Base-by-base conservation (phyloP, 1,140 invertebrate genomes). In the Mercenaria mercenaria region DNA sequence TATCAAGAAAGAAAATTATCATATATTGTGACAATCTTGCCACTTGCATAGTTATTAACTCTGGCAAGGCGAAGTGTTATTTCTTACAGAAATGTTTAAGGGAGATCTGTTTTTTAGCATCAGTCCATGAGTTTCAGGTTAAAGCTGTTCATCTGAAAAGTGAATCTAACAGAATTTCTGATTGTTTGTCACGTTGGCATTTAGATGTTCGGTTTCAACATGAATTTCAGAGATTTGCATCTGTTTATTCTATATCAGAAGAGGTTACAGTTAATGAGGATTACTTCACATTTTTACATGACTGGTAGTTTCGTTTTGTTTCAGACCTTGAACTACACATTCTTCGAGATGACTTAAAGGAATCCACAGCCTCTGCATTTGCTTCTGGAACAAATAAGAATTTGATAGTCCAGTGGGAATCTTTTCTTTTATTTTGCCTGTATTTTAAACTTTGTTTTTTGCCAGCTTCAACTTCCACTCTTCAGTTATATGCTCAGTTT, bases 171-270 rank as follows among this genome's bases (percentile, higher is more conserved):
- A 79, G 77, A 18, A 20, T 80, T 20, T 37, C 86, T 2, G 86
- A 88, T 37, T 80, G n/a, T 69, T 72, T 88, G 72, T 81, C 76
- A 32, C 50, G 86, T 52, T 88, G 76, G 77, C 61, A 67, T 67
- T 20, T 67, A 34, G 61, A 67, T 67, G 2, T 29, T 3, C 3
- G 8, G 3, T 67, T 34, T 32, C 3, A 11, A 6, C 2, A 32
- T 32, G 2, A 67, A 6, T 15, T 67, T 67, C 32, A 23, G 11
- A 34, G 8, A 8, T 29, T 32, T 34, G 34, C 61, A 15, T 11
- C 26, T 34, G 8, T 32, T 32, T 6, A 11, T 11, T 67, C 61
- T 34, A 1, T 29, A 32, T 11, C 32, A 11, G 18, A 4, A 8
- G 61, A 67, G 32, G 2, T 34, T 11, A 8, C 6, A 11, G 61